Percentiles rank a stretch among this genome's conserved stretches.
Conservation (phyloP, 1,140 invertebrate species). For the Babylonia areolata region DNA sequence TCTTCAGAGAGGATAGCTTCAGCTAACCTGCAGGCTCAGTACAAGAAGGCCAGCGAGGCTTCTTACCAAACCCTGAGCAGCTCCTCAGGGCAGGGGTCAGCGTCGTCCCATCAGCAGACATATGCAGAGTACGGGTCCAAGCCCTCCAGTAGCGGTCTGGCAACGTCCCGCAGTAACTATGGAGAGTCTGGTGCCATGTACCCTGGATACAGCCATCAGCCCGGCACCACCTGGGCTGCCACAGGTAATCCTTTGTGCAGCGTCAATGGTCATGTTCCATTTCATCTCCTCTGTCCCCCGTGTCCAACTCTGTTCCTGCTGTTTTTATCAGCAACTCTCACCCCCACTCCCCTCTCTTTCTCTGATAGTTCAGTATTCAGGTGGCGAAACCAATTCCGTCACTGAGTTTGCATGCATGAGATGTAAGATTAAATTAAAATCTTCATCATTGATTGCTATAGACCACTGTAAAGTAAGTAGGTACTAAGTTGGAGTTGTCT, state of each 20-base stretch:
- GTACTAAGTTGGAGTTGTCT: no score
- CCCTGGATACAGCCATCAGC: background rate
- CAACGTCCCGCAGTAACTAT: constrained; percentile 5
- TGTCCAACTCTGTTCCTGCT: background rate
- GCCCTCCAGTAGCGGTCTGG: background rate
- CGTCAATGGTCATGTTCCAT: background rate
- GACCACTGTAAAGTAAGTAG: no score
- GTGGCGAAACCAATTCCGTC: no score
- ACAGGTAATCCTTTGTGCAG: background rate
- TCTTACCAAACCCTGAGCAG: background rate
- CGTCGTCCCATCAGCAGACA: background rate
- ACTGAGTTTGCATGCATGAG: no score
- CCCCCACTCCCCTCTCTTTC: no score
- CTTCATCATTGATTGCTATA: no score
- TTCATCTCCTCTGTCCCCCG: background rate
- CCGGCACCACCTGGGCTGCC: constrained; percentile 4
- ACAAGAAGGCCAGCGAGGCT: background rate
- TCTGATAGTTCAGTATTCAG: no score
- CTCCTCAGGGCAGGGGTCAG: background rate
- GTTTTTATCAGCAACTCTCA: no score
- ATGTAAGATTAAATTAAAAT: no score
- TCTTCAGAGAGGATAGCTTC: constrained; percentile 16
- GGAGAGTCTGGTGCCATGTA: background rate
- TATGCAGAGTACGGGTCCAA: constrained; percentile 1
- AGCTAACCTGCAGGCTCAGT: background rate